Evolutionary conservation across 2,113 vertebrate species (phyloP).

Genomic region (Otolemur garnettii): DNA sequence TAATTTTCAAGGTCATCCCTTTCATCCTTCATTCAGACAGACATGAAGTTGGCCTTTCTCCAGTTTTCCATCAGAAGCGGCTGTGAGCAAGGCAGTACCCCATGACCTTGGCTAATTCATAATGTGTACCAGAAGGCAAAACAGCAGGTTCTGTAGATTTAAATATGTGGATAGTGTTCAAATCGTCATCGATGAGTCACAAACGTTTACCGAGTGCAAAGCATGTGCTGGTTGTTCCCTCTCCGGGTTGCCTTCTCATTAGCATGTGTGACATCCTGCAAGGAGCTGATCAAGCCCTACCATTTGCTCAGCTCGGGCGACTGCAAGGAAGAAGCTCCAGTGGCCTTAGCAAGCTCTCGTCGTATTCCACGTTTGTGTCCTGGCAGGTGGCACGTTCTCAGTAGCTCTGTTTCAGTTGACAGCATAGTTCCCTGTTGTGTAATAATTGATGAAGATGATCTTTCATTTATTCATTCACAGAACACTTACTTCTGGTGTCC

Average conservation of each 20-base stretch:
- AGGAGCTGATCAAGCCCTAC: not conserved
- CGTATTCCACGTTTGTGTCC: not conserved
- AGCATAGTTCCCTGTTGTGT: not conserved
- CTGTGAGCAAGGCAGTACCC: not conserved
- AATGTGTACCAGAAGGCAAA: not conserved
- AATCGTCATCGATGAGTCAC: not conserved
- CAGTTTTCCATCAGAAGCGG: slow-evolving; percentile 45
- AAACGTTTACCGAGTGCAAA: not conserved
- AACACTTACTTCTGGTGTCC: not conserved
- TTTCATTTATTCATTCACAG: not conserved
- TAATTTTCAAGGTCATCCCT: slow-evolving; percentile 64
- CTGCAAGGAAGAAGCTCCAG: not conserved
- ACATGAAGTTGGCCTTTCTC: slow-evolving; percentile 38
- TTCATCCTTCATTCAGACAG: slow-evolving; percentile 60
- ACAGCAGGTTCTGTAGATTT: not conserved
- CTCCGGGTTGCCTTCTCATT: not conserved
- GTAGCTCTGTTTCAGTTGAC: not conserved
- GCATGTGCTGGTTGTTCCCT: not conserved
- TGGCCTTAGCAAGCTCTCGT: not conserved
- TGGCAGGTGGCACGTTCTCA: not conserved
- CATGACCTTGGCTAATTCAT: not conserved
- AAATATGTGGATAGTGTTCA: not conserved
- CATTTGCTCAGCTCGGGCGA: not conserved
- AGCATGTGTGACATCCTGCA: not conserved
- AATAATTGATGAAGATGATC: not conserved